Evolutionary conservation across 2,797 vertebrate genomes (phyloP), one percentile per base, ranked within the genome.

Genomic region (Sebastiscus albofasciatus): DNA sequence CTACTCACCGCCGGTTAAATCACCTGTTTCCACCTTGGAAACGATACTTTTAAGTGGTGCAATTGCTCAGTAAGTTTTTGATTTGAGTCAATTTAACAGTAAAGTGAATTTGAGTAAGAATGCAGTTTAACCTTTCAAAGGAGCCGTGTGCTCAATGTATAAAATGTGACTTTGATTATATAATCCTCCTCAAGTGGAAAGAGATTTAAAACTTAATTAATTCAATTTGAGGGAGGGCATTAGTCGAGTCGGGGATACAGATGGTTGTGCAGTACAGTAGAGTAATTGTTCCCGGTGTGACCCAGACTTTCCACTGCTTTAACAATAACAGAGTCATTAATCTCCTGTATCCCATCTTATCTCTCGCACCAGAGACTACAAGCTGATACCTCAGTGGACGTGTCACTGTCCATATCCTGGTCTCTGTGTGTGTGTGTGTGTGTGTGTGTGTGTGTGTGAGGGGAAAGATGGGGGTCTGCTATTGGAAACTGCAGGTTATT

Each of bases 271-370:
- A 36, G 56, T 77, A 83, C 81, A 82, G 75, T 72, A 39, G 62
- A 79, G 65, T 77, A 72, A 89, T 75, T 68, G 77, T 84, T 90
- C 70, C 81, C 31, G 4, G 26, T 26, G 75, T 68, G 90, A 92
- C 42, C 81, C 84, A 85, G 75, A 93, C 85, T 91, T 94, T 93
- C 93, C 93, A 87, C 81, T 16, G 78, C 79, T 88, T 82, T 56
- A 83, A 88, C 92, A 93, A 92, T 71, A 94, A 94, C 92, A 93
- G 49, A 72, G 77, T 73, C 89, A 89, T 94, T 90, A 88, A 90
- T 91, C 87, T 88, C 73, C 65, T 67, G 55, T 39, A 83, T 89
- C 76, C 52, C 72, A 78, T 88, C 89, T 92, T 94, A 94, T 93
- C 91, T 87, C 80, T 33, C 36, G 4, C 72, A 71, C 49, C 91